These are phyloP conservation scores for Frankliniella intonsa DNA, from an alignment of 2,888 invertebrate species.

Conservation along the genomic window DNA sequence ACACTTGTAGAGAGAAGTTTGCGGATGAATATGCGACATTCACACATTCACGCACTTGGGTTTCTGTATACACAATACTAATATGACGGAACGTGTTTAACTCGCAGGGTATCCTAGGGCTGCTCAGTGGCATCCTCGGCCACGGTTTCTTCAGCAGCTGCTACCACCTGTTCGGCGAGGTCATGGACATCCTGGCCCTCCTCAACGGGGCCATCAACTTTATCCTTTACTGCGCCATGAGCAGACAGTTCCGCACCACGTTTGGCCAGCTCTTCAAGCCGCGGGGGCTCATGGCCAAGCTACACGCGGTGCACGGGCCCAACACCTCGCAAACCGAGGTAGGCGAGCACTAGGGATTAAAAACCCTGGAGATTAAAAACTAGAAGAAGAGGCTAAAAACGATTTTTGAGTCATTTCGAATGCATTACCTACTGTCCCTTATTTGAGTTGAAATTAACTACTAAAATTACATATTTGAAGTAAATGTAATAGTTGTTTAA, in stretches of 20 bases:
- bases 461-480: too few species aligned
- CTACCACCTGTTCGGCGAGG: constrained; percentile 75
- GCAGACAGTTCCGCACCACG: constrained; percentile 81
- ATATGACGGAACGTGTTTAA: too few species aligned
- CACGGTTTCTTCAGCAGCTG: constrained; percentile 72
- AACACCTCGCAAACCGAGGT: constrained; percentile 59
- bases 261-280: constrained; percentile 67
- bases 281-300: constrained; percentile 55
- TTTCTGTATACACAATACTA: too few species aligned
- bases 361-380: too few species aligned
- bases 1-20: too few species aligned
- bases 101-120: constrained; percentile 52
- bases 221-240: constrained; percentile 90
- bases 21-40: background rate
- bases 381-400: too few species aligned
- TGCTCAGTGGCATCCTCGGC: constrained; percentile 60
- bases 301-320: constrained; percentile 41
- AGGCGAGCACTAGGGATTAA: too few species aligned
- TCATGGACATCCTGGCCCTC: constrained; percentile 85
- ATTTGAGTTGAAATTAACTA: too few species aligned
- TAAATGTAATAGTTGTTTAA: too few species aligned
- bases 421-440: too few species aligned
- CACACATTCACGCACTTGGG: background rate
- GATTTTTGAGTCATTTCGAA: too few species aligned
- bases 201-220: constrained; percentile 91